A percentile compares a stretch with the other conserved stretches of the same genome.
These are phyloP conservation scores for Montipora capitata DNA, from an alignment of 92 coral and sea anemone genomes.

Conservation along the genomic window DNA sequence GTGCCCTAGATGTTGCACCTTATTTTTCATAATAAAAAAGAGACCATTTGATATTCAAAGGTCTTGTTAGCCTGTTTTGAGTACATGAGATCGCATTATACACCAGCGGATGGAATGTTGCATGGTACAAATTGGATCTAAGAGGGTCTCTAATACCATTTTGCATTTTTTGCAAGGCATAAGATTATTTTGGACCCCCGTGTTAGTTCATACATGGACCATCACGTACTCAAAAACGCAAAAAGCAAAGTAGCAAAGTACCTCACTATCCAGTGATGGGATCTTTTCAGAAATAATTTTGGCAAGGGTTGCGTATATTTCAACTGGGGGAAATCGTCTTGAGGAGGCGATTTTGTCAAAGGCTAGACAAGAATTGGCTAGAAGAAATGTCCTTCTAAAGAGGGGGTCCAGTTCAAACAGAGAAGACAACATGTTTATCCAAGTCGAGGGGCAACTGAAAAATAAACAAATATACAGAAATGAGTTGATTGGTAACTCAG, in stretches of 20 bases:
- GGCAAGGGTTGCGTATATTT: constrained; percentile 77
- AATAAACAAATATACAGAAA: not conserved
- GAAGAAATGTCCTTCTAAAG: constrained; percentile 81
- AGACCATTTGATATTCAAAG: no score
- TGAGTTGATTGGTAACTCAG: not conserved
- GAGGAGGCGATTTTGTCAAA: constrained; percentile 60
- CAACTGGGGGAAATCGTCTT: constrained; percentile 64
- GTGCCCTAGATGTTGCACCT: no score
- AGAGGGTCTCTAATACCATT: no score
- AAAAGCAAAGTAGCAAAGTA: not conserved
- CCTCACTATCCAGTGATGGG: constrained; percentile 8
- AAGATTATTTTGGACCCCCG: no score
- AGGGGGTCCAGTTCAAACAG: constrained; percentile 87
- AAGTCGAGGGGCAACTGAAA: constrained; percentile 40
- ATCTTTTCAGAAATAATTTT: constrained; percentile 34
- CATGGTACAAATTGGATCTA: no score
- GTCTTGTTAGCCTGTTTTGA: no score
- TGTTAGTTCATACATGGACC: no score
- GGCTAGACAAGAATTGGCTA: constrained; percentile 50
- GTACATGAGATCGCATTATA: no score
- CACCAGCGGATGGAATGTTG: no score
- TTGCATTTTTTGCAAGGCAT: no score
- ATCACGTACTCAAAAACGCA: no score
- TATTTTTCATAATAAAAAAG: no score
- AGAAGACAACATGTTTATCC: constrained; percentile 10